Conservation (phyloP, 2,888 invertebrate species). For the Salticus scenicus region DNA sequence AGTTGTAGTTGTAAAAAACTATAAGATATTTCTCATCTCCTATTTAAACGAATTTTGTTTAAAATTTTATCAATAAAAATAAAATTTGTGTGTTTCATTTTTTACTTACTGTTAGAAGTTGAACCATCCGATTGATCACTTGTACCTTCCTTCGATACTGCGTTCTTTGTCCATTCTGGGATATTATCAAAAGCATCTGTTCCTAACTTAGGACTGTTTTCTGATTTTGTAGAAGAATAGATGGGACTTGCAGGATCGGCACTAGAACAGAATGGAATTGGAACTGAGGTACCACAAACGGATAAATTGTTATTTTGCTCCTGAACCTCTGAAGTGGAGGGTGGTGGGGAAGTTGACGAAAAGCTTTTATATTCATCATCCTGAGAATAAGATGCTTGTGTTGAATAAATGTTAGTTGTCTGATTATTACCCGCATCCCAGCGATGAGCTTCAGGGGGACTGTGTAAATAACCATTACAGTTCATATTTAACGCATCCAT, state of each 20-base stretch:
- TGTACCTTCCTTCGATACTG: neutral
- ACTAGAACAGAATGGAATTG: constrained; percentile 1
- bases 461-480: constrained; percentile 20
- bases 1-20: no score
- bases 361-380: constrained; percentile 3
- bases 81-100: no score
- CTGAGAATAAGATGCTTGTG: constrained; percentile 1
- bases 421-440: neutral
- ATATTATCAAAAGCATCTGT: constrained; percentile 17
- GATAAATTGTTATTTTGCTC: neutral
- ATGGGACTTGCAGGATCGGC: neutral
- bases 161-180: constrained; percentile 1
- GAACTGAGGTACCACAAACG: neutral
- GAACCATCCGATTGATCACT: constrained; percentile 14
- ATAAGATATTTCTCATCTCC: no score
- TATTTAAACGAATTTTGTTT: no score
- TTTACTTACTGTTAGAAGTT: constrained; percentile 28
- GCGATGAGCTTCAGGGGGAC: constrained; percentile 22
- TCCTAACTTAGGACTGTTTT: neutral
- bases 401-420: neutral
- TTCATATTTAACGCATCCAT: constrained; percentile 39
- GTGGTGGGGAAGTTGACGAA: neutral
- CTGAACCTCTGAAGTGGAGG: neutral
- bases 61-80: no score
- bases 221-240: neutral